Evolutionary conservation across 2,113 vertebrate genomes (phyloP).

Genomic region (Strigops habroptila): DNA sequence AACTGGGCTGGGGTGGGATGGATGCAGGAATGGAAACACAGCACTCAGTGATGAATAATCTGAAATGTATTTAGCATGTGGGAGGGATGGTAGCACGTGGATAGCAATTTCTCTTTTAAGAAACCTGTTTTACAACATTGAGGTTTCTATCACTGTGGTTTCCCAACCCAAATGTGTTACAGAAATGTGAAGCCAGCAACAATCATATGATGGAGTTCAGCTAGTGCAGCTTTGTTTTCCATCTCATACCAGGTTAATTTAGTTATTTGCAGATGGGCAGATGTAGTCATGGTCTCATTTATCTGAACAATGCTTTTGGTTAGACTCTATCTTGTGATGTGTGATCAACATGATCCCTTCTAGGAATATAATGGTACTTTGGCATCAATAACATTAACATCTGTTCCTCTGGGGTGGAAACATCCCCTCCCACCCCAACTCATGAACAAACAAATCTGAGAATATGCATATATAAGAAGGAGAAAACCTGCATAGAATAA

Average conservation of each 20-base stretch:
- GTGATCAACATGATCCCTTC: background rate
- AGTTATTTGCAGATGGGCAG: background rate
- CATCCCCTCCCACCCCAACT: background rate
- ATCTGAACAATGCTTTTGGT: background rate
- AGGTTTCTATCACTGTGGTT: background rate
- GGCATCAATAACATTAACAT: background rate
- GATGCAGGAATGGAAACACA: background rate
- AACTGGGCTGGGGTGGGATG: background rate
- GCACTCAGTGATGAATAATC: background rate
- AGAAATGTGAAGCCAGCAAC: background rate
- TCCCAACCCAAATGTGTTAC: background rate
- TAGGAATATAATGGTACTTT: background rate
- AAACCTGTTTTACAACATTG: background rate
- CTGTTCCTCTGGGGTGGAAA: background rate
- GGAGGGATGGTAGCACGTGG: accelerated
- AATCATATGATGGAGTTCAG: background rate
- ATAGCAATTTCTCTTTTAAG: background rate
- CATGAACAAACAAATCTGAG: background rate
- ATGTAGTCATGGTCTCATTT: background rate
- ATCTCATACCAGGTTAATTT: background rate
- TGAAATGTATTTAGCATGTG: background rate
- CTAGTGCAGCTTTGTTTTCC: background rate
- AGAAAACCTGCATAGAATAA: background rate
- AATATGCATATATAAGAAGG: background rate
- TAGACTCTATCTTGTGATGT: background rate